These are phyloP conservation scores for Felis catus DNA, from an alignment of 2,113 vertebrate genomes.

Conservation along the genomic window DNA sequence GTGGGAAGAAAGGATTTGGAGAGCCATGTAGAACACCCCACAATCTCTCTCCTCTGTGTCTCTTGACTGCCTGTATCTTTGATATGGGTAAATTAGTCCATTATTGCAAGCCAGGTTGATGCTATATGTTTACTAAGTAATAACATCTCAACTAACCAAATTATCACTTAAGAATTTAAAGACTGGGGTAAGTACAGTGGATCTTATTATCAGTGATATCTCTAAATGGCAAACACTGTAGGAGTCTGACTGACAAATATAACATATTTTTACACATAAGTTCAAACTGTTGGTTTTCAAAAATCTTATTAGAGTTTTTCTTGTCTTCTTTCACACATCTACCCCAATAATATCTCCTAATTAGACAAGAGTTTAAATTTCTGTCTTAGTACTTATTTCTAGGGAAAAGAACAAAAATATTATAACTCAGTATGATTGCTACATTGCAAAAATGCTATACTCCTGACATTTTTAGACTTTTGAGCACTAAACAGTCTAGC, in stretches of 20 bases:
- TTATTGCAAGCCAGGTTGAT: neutral
- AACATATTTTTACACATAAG: neutral
- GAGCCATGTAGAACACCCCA: rapidly evolving
- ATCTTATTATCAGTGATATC: neutral
- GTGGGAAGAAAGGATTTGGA: neutral
- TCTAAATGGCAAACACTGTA: neutral
- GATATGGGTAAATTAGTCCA: neutral
- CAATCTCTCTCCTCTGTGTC: neutral
- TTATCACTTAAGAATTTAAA: neutral
- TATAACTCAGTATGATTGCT: neutral
- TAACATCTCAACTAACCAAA: neutral
- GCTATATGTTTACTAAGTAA: neutral
- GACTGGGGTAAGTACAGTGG: neutral
- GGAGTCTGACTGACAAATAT: neutral
- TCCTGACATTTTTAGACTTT: neutral
- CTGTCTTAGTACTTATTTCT: neutral
- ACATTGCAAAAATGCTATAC: neutral
- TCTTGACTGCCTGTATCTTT: neutral
- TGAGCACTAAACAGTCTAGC: neutral
- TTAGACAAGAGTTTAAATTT: neutral
- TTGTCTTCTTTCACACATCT: neutral
- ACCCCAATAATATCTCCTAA: neutral
- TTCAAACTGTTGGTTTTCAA: neutral
- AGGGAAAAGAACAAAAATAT: neutral
- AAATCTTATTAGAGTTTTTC: neutral